Base-by-base conservation (phyloP, 2,113 vertebrate genomes). In the Halcyon senegalensis region DNA sequence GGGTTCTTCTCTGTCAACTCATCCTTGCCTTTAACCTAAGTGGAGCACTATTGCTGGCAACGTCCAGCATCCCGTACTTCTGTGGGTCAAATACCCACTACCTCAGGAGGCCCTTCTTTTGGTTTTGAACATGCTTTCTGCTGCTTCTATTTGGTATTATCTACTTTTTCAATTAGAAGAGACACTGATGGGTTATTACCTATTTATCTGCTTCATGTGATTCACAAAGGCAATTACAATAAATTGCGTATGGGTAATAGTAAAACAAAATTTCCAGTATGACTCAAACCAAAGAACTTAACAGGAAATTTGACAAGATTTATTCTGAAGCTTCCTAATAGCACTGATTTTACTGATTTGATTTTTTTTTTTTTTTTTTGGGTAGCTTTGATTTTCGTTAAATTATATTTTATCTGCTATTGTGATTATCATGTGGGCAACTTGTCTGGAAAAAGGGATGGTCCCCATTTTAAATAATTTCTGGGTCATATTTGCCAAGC, bases 111-210 rank as follows among this genome's bases (percentile, higher is more conserved):
- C 25, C 37, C 0, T 2, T 84, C 28, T 11, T 0, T 56, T 74
- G 23, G 6, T 50, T 94, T 89, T 68, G 0, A 7, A 35, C 7
- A 20, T 0, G 0, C 10, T 86, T 84, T 37, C 41, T 70, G 21
- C 35, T 77, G 35, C 8, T 92, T 85, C 14, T 77, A 0, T 8
- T 8, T 67, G 39, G 2, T 67, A 63, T 55, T 64, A 73, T 5
- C 25, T 51, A 1, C 16, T 75, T 56, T 69, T 83, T 31, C 51
- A 72, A 46, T 80, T 43, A 37, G 15, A 66, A 37, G 25, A 74
- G 48, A 5, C 6, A 10, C 3, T 66, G 50, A 56, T 82, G 8
- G 2, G 2, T 75, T 70, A 66, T 82, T 86, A 43, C 15, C 15
- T 67, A 2, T 79, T 79, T 62, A 31, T 63, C 20, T 70, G 4